Base-by-base conservation (phyloP, 2,888 invertebrate species). In the Papilio gigon region DNA sequence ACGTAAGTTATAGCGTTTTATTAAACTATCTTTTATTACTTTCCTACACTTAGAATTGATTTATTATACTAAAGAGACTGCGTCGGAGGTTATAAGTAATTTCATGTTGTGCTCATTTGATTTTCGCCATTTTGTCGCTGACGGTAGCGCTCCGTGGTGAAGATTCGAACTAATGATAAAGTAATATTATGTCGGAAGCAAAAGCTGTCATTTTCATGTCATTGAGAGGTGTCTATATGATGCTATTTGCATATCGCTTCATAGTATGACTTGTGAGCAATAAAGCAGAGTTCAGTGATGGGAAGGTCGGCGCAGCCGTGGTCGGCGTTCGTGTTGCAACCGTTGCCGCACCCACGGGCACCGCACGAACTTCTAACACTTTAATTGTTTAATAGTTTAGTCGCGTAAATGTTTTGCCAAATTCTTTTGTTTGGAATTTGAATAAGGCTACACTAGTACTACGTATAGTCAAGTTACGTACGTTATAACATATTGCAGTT, bases 261-360 rank as follows among this genome's bases (percentile, higher is more conserved):
- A 44, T 62, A 64, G 33, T 42, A 12, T 64, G 22, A 59, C 35
- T 71, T 66, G 60, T 11, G n/a, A 8, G 1, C 25, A n/a, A 17
- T 37, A 42, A 42, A 47, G 53, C 66, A 66, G 42, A 68, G 59
- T 67, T 64, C 50, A 68, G 63, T 42, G 68, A 71, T 68, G 65
- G 68, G 65, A 69, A 71, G 71, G 68, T 71, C 66, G 66, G 37
- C 35, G 60, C 47, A 37, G 11, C 35, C 20, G 61, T 22, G 17
- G 44, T 11, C 37, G 66, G 44, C 47, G 63, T 27, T 63, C 59
- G 59, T 68, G 64, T 42, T 68, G 50, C 40, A 68, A 68, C 25
- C 4, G 58, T 47, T 47, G 50, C 64, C 64, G 64, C 68, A 68
- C 68, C 68, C 59, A 58, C 47, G 25, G 58, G 58, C 25, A 56